phyloP scores from a whole-genome alignment of 2,888 invertebrate species.

The Anaspis maculata region DNA sequence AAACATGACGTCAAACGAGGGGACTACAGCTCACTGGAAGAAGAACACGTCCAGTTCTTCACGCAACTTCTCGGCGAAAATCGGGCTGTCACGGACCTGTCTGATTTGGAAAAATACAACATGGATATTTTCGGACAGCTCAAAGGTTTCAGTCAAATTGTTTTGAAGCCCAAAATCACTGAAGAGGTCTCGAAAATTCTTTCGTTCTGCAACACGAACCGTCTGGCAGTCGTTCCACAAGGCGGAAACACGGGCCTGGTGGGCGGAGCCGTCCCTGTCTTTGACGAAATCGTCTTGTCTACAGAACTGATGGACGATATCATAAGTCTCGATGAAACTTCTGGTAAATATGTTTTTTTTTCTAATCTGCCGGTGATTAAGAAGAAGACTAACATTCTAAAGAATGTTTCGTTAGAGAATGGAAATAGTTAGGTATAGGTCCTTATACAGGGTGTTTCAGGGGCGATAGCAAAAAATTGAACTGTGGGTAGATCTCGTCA shows the following conservation, averaged over 20 bases:
- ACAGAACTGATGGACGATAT: constrained; percentile 79
- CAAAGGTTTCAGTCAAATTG: constrained; percentile 74
- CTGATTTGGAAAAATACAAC: constrained; percentile 75
- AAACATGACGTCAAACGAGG: constrained; percentile 57
- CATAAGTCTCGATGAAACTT: constrained; percentile 68
- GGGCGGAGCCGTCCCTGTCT: constrained; percentile 94
- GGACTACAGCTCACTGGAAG: constrained; percentile 48
- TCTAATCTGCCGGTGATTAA: too few relatives aligned
- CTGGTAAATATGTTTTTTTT: too few relatives aligned
- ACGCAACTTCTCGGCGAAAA: constrained; percentile 53
- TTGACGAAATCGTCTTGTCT: constrained; percentile 90
- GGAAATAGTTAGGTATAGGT: too few relatives aligned
- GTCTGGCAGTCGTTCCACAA: constrained; percentile 91
- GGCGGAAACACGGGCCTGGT: constrained; percentile 95
- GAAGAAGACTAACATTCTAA: too few relatives aligned
- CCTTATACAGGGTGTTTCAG: too few relatives aligned
- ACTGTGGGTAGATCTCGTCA: too few relatives aligned
- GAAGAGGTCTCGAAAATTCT: constrained; percentile 82
- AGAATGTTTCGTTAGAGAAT: too few relatives aligned
- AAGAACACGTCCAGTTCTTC: constrained; percentile 58
- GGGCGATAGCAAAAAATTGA: too few relatives aligned
- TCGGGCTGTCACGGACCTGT: constrained; percentile 63
- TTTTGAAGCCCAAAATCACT: constrained; percentile 79
- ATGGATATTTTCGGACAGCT: constrained; percentile 84
- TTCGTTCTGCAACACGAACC: constrained; percentile 71